Conservation (phyloP, 1,140 invertebrate species). For the Cydia amplana region DNA sequence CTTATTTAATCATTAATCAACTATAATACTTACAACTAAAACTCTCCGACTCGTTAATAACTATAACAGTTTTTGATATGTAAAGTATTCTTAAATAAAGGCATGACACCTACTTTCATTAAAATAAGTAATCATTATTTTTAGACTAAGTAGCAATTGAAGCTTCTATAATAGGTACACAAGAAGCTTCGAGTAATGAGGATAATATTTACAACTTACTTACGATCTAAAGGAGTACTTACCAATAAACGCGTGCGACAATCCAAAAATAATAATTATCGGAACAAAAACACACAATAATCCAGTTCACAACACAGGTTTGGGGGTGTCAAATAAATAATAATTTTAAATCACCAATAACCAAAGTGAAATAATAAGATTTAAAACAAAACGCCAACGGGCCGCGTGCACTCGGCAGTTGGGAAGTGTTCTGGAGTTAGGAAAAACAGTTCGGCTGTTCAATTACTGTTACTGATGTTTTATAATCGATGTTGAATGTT, state of each 20-base stretch:
- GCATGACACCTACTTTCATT: neutral
- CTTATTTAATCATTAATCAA: neutral
- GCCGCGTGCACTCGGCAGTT: slow-evolving; percentile 50
- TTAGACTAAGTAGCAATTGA: neutral
- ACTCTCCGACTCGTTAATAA: neutral
- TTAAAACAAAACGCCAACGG: slow-evolving; percentile 58
- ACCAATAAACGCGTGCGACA: slow-evolving; percentile 63
- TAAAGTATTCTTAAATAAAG: neutral
- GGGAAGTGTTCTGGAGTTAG: slow-evolving; percentile 34
- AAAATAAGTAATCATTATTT: neutral
- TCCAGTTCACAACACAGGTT: slow-evolving; percentile 57
- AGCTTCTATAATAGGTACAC: neutral
- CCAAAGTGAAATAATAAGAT: slow-evolving; percentile 66
- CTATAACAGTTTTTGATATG: too few species aligned
- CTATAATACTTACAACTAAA: neutral
- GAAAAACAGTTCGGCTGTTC: slow-evolving; percentile 41
- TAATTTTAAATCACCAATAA: slow-evolving; percentile 71
- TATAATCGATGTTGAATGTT: slow-evolving; percentile 71
- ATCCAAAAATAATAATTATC: slow-evolving; percentile 67
- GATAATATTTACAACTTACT: neutral
- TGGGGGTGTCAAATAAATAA: slow-evolving; percentile 63
- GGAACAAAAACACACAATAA: slow-evolving; percentile 65
- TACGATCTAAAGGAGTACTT: slow-evolving; percentile 42
- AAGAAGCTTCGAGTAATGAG: neutral
- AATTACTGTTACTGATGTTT: slow-evolving; percentile 58